phyloP scores from a whole-genome alignment of 35 echinoderm and acorn worm species.

The Holothuria glaberrima region DNA sequence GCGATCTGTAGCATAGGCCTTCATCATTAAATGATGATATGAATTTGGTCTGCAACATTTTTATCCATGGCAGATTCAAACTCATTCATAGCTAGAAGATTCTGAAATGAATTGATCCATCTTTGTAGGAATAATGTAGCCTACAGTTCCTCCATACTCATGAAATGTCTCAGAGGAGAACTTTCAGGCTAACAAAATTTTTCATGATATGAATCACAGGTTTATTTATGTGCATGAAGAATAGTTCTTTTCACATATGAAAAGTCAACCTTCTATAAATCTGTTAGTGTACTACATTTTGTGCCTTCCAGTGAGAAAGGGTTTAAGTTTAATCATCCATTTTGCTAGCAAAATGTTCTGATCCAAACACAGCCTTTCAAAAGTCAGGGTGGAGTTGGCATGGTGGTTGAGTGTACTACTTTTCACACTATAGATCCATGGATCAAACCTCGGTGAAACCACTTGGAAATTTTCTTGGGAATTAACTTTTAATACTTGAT shows the following conservation, averaged over 20 bases:
- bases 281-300: conserved; percentile 11
- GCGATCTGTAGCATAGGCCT: background rate
- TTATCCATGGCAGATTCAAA: background rate
- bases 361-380: too few species aligned
- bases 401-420: too few species aligned
- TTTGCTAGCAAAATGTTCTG: too few species aligned
- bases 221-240: conserved; percentile 26
- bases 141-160: background rate
- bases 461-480: too few species aligned
- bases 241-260: conserved; percentile 3
- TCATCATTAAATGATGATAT: conserved; percentile 4
- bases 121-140: background rate
- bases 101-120: background rate
- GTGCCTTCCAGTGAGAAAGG: conserved; percentile 29
- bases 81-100: background rate
- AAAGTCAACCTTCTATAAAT: conserved; percentile 8
- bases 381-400: too few species aligned
- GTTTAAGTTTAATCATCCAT: conserved; percentile 4
- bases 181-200: background rate
- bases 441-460: too few species aligned
- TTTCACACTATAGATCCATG: too few species aligned
- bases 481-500: too few species aligned
- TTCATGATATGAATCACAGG: conserved; percentile 19
- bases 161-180: conserved; percentile 17
- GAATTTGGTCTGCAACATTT: too few species aligned